These are phyloP conservation scores for Drosophila burlai DNA, from an alignment of 1,140 invertebrate species.

Conservation along the genomic window DNA sequence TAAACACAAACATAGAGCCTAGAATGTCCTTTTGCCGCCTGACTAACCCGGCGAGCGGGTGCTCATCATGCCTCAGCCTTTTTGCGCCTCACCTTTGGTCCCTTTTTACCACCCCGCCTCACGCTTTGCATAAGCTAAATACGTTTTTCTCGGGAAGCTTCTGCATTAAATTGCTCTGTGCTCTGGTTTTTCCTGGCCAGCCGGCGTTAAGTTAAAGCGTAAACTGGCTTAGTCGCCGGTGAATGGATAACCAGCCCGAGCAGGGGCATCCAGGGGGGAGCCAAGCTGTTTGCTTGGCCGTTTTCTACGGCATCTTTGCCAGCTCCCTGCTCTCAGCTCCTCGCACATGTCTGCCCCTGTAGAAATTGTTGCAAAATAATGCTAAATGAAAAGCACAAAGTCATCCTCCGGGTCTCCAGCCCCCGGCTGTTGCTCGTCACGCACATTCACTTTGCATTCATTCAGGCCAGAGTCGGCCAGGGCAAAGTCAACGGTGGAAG, in stretches of 20 bases:
- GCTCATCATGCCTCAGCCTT: slow-evolving; percentile 35
- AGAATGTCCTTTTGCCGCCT: slow-evolving; percentile 60
- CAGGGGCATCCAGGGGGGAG: slow-evolving; percentile 4
- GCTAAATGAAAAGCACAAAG: slow-evolving; percentile 82
- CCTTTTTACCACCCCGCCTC: slow-evolving; percentile 51
- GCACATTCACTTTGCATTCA: slow-evolving; percentile 80
- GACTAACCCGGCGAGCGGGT: slow-evolving; percentile 11
- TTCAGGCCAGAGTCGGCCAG: slow-evolving; percentile 56
- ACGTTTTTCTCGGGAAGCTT: slow-evolving; percentile 65
- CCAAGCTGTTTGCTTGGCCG: slow-evolving; percentile 66
- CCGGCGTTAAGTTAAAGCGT: slow-evolving; percentile 79
- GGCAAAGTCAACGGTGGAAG: slow-evolving; percentile 27
- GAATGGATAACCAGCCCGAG: slow-evolving; percentile 3
- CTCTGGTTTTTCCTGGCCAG: slow-evolving; percentile 38
- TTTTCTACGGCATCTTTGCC: slow-evolving; percentile 62
- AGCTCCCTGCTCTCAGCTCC: neutral
- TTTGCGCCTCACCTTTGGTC: slow-evolving; percentile 66
- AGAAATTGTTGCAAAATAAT: slow-evolving; percentile 79
- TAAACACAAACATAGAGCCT: slow-evolving; percentile 68
- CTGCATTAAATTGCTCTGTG: slow-evolving; percentile 65
- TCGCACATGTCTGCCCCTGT: slow-evolving; percentile 50
- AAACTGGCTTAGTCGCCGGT: slow-evolving; percentile 60
- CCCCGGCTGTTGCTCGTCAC: slow-evolving; percentile 52
- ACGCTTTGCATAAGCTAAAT: slow-evolving; percentile 77
- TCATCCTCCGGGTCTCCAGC: slow-evolving; percentile 49